Percentiles rank a stretch among this genome's conserved stretches.
phyloP scores from a whole-genome alignment of 2,888 invertebrate genomes.

The Rhagonycha lutea region DNA sequence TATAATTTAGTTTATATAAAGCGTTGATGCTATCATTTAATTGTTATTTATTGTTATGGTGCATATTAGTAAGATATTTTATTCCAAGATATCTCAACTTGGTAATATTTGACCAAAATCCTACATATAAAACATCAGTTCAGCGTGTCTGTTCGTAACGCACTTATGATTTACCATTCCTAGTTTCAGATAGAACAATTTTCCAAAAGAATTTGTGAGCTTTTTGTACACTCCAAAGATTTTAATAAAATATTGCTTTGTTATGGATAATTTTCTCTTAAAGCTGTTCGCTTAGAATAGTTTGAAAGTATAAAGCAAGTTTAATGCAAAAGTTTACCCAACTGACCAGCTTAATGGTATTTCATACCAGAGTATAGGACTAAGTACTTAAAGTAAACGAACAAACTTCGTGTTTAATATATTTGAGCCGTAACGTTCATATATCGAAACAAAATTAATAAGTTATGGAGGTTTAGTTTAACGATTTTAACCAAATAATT shows the following conservation, averaged over 20 bases:
- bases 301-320: not conserved
- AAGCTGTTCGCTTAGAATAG: constrained; percentile 6
- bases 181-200: too few species aligned
- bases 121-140: too few species aligned
- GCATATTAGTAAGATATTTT: too few species aligned
- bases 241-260: not conserved
- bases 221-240: not conserved
- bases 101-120: too few species aligned
- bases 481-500: constrained; percentile 29
- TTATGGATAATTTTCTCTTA: not conserved
- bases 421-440: not conserved
- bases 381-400: constrained; percentile 4
- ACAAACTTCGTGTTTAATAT: constrained; percentile 8
- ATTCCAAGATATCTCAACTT: too few species aligned
- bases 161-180: too few species aligned
- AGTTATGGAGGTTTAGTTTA: constrained; percentile 20
- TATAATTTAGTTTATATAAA: too few species aligned
- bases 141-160: too few species aligned
- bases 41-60: too few species aligned
- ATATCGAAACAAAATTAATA: constrained; percentile 8
- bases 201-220: too few species aligned
- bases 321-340: constrained; percentile 15
- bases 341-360: constrained; percentile 8
- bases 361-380: not conserved
- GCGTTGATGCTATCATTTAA: too few species aligned